A percentile compares a stretch with the other conserved stretches of the same genome.
Conservation (phyloP, 2,113 vertebrate species). For the Tetrax tetrax region DNA sequence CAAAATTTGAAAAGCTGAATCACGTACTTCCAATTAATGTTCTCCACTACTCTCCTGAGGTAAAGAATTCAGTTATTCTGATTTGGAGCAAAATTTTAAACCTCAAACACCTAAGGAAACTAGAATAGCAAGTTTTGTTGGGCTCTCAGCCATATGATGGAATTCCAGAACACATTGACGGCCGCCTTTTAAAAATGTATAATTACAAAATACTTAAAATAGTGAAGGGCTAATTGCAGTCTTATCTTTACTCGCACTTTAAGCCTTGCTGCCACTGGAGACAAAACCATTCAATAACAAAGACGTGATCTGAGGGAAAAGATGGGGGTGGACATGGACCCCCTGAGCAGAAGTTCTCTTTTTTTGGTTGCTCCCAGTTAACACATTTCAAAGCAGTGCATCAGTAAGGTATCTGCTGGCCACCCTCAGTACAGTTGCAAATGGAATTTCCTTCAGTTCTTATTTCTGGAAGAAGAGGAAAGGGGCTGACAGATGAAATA, state of each 20-base stretch:
- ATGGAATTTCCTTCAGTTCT: conserved; percentile 23
- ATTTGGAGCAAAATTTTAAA: background rate
- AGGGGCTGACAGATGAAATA: background rate
- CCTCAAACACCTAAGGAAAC: background rate
- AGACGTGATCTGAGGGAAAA: background rate
- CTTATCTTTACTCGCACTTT: background rate
- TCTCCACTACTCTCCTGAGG: background rate
- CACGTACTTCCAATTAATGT: background rate
- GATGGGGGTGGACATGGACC: background rate
- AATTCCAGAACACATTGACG: background rate
- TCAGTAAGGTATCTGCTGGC: background rate
- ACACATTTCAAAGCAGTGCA: background rate
- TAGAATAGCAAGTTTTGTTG: background rate
- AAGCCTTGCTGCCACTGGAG: background rate
- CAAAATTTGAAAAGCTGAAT: background rate
- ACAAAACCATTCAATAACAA: background rate
- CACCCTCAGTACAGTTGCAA: background rate
- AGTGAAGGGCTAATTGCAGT: background rate
- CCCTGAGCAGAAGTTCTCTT: background rate
- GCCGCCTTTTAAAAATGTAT: background rate
- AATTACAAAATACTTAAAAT: background rate
- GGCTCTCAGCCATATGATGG: background rate
- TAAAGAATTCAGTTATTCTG: background rate
- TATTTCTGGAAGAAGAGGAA: background rate
- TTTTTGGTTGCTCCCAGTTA: background rate